Evolutionary conservation across 1,140 invertebrate genomes (phyloP), one percentile per base, ranked within the genome.

Genomic region (Meloidogyne floridensis): DNA sequence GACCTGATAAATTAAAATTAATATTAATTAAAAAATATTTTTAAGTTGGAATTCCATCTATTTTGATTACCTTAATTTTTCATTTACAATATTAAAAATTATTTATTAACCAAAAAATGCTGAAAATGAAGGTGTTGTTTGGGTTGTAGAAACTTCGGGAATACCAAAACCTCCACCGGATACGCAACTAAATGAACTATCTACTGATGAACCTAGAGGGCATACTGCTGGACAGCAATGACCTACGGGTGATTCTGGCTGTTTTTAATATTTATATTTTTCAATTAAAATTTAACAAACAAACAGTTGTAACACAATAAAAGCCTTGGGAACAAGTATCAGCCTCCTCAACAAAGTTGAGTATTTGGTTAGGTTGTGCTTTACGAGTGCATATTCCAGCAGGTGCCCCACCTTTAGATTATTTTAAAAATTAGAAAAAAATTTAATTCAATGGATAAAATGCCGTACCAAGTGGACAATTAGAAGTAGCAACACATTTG

Each of bases 181-280:
- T 15, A 87, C 70, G 54, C 85, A 86, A 2, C 69, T 84, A 65
- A 75, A 86, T 13, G 56, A 42, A 47, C 71, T 11, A 72, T 86
- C 85, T 56, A 86, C 84, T n/a, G 32, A 53, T 10, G 86, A 75
- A 42, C 85, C 86, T 13, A 89, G 75, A n/a, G 88, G 88, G 65
- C 88, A 89, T 32, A 86, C 80, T 20, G 81, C 80, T 9, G 88
- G 88, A 84, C 88, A 89, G 69, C 88, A 89, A 77, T 89, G 88
- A 18, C 88, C 88, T 42, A 89, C 79, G 15, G 87, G 85, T n/a
- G 87, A 88, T 72, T 89, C 88, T 13, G 84, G 85, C 71, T 79
- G 3, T 15, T 32, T 79, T 72, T 32, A 43, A 32, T 79, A 32
- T 43, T 54, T 75, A 20, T 32, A n/a, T 20, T 15, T 32, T 8